Evolutionary conservation across 1,140 invertebrate species (phyloP), one percentile per base, ranked within the genome.

Genomic region (Adelges cooleyi): DNA sequence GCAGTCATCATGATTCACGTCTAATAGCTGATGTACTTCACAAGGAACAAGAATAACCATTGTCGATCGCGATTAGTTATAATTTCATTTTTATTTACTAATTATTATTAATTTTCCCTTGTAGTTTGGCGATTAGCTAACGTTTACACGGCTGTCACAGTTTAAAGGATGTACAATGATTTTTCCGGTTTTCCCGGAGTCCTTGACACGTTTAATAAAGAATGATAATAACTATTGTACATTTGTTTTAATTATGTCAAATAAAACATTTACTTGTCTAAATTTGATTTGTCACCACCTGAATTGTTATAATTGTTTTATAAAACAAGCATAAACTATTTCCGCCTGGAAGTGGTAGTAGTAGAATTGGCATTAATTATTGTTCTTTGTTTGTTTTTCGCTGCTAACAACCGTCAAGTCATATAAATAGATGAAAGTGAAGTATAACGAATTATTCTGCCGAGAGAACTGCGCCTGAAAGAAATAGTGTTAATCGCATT

Each of bases 191-290:
- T 62, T 44, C 15, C 25, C 25, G 11, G 20, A 29, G 3, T 8
- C 56, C 56, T 46, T 62, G 56, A 62, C 56, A 33, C 17, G 25
- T 48, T 62, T 33, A 15, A 44, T n/a, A 44, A 44, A 8, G 3
- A 44, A 44, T 4, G n/a, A 44, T 44, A 8, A 44, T 44, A 44
- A n/a, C n/a, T 44, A n/a, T 15, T 44, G n/a, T 17, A 11, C n/a
- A n/a, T 4, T 44, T 17, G 40, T 44, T 44, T 44, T 44, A 44
- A 44, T n/a, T n/a, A n/a, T 33, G 11, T 33, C 11, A 33, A 33
- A 33, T 33, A 33, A 33, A 33, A 33, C 29, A 33, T 11, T 33
- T 33, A 6, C 11, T 11, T 6, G 5, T 11, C 11, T 6, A 33
- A 33, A 33, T 33, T 5, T 33, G 29, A 33, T 33, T 33, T 33